Conservation (phyloP, 2,797 vertebrate species). For the Clarias fuscus region DNA sequence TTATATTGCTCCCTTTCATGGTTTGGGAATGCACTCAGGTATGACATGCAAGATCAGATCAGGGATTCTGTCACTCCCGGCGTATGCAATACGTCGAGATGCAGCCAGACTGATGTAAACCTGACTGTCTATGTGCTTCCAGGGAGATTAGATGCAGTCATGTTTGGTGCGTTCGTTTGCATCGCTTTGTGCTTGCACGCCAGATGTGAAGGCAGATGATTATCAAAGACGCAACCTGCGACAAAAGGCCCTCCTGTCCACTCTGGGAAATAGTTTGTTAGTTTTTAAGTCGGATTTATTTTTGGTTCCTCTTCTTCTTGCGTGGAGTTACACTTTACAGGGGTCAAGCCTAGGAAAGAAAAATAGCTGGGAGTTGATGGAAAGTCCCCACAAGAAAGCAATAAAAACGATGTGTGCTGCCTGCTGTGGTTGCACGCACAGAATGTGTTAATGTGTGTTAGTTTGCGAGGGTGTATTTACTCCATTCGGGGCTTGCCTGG, state of each 20-base stretch:
- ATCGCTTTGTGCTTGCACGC: conserved; percentile 48
- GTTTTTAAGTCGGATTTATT: conserved; percentile 65
- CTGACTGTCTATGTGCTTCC: neutral
- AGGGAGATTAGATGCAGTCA: conserved; percentile 20
- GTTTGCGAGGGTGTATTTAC: conserved; percentile 53
- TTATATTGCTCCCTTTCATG: conserved; percentile 33
- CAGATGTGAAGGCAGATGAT: conserved; percentile 60
- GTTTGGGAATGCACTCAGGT: conserved; percentile 30
- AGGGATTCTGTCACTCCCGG: conserved; percentile 8
- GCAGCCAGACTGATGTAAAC: conserved; percentile 13
- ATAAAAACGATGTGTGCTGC: conserved; percentile 63
- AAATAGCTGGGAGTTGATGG: conserved; percentile 74
- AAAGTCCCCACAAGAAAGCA: conserved; percentile 76
- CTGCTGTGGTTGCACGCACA: conserved; percentile 51
- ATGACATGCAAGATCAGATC: conserved; percentile 33
- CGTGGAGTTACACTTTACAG: conserved; percentile 68
- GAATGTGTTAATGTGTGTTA: conserved; percentile 47
- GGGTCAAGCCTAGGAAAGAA: conserved; percentile 75
- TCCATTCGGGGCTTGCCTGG: conserved; percentile 42
- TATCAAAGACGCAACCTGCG: conserved; percentile 60
- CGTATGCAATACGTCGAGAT: conserved; percentile 20
- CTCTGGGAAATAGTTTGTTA: conserved; percentile 57
- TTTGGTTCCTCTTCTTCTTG: conserved; percentile 63
- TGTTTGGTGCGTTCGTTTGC: conserved; percentile 35
- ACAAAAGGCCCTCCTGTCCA: conserved; percentile 58